phyloP scores from a whole-genome alignment of 2,113 vertebrate genomes.

The Cynocephalus volans region DNA sequence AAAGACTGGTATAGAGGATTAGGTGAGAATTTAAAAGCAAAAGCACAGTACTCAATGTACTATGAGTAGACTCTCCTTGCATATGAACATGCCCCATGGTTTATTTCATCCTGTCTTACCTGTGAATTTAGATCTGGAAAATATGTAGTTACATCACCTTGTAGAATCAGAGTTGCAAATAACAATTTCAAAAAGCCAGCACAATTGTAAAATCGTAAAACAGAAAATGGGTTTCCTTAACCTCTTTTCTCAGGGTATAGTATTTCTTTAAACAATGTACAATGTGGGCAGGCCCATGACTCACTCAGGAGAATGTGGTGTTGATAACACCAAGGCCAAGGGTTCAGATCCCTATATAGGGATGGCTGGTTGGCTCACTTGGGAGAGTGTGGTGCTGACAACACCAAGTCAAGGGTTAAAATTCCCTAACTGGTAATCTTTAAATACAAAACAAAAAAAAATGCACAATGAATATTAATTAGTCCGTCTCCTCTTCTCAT shows the following conservation, averaged over 20 bases:
- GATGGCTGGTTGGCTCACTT: no score
- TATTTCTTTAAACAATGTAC: background rate
- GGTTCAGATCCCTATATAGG: no score
- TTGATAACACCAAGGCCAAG: no score
- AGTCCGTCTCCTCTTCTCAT: background rate
- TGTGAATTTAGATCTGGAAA: background rate
- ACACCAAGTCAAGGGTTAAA: no score
- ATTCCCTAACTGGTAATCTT: no score
- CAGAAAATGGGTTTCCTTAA: background rate
- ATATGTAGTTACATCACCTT: background rate
- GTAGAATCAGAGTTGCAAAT: background rate
- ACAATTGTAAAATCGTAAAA: background rate
- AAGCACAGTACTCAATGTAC: no score
- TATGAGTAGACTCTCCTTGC: background rate
- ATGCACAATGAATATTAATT: background rate
- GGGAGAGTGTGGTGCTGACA: no score
- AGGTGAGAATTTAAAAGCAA: background rate
- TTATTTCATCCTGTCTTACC: background rate
- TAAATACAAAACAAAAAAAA: no score
- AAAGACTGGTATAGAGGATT: background rate
- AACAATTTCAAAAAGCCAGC: background rate
- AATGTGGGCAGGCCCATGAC: no score
- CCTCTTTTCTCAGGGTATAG: background rate
- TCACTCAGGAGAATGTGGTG: no score
- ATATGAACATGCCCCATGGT: background rate